A percentile compares a stretch with the other conserved stretches of the same genome.
Evolutionary conservation across 2,113 vertebrate genomes (phyloP).

Genomic region (Atherinomorus stipes): DNA sequence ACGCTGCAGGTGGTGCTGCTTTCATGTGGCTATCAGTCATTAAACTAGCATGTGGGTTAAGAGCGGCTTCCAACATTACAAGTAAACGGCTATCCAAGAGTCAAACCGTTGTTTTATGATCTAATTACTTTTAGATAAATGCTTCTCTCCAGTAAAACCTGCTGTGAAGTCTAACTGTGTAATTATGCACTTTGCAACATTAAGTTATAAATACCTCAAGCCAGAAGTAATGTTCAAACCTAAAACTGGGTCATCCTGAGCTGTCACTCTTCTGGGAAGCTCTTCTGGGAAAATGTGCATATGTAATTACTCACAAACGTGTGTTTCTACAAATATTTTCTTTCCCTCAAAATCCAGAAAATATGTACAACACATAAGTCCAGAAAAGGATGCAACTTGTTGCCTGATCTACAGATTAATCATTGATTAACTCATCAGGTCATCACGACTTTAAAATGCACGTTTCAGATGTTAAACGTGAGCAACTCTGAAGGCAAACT

Average conservation of each 20-base stretch:
- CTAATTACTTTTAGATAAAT: neutral
- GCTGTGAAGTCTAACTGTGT: neutral
- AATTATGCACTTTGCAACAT: neutral
- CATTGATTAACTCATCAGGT: no score
- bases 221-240: neutral
- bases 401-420: no score
- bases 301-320: neutral
- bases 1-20: conserved; percentile 32
- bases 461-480: neutral
- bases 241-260: conserved; percentile 1
- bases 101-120: neutral
- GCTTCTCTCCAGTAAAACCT: neutral
- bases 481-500: neutral
- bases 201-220: conserved; percentile 9
- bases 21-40: conserved; percentile 19
- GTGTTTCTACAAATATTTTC: no score
- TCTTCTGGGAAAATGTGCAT: neutral
- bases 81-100: neutral
- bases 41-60: neutral
- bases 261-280: neutral
- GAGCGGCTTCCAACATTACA: neutral
- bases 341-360: no score
- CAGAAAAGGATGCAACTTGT: no score
- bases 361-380: no score
- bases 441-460: no score